Evolutionary conservation across 2,797 vertebrate genomes (phyloP).

Genomic region (Meriones psammophilus): DNA sequence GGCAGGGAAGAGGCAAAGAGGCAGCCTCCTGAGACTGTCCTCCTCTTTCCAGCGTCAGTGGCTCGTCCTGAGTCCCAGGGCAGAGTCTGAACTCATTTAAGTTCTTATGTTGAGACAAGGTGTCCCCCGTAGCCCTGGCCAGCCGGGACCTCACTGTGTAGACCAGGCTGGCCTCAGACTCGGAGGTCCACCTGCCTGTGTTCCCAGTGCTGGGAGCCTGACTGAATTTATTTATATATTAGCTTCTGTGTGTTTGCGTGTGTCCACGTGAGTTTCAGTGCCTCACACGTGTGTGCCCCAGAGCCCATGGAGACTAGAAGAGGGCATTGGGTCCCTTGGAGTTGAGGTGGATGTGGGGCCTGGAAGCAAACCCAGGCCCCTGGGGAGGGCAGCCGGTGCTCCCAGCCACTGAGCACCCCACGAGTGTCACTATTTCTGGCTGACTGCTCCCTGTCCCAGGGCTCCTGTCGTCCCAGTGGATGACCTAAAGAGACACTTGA

Average conservation of each 20-base stretch:
- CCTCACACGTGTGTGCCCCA: neutral
- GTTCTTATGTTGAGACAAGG: neutral
- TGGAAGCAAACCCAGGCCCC: too few species aligned
- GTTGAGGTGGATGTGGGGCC: neutral
- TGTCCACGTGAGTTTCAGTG: too few species aligned
- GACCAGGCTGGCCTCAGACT: neutral
- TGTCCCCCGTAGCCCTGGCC: neutral
- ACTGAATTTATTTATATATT: neutral
- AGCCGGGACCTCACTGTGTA: neutral
- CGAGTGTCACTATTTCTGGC: neutral
- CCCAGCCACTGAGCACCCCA: neutral
- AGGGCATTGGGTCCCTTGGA: neutral
- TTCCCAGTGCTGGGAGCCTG: neutral
- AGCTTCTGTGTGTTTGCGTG: neutral
- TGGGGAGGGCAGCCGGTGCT: neutral
- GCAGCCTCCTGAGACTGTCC: neutral
- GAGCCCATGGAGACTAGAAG: neutral
- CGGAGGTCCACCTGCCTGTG: neutral
- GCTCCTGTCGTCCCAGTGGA: neutral
- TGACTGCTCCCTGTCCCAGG: neutral
- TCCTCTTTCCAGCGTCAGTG: neutral
- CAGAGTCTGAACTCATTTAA: neutral
- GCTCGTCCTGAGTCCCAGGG: neutral
- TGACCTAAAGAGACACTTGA: constrained; percentile 52
- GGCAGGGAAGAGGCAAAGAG: neutral